These are phyloP conservation scores for Sussaba pulchella DNA, from an alignment of 2,888 invertebrate species.

Conservation along the genomic window DNA sequence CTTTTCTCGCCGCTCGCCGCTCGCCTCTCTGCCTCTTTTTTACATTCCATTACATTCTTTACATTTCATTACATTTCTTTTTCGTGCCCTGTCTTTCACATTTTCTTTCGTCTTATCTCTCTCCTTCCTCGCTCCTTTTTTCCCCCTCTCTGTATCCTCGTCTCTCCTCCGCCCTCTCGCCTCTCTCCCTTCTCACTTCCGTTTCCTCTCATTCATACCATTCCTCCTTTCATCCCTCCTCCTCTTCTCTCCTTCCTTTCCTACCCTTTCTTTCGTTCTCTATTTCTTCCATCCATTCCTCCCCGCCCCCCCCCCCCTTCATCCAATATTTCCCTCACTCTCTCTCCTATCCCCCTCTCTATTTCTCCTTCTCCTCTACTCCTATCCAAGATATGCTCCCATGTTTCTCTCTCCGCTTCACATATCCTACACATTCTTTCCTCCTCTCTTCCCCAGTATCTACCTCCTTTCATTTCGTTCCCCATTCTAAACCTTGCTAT, in stretches of 20 bases:
- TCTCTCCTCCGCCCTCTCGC: too few species aligned
- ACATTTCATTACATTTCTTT: background rate
- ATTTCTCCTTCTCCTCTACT: too few species aligned
- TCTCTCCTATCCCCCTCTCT: background rate
- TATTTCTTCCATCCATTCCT: background rate
- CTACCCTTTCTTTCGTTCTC: too few species aligned
- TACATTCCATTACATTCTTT: too few species aligned
- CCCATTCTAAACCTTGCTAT: conserved; percentile 22
- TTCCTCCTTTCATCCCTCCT: background rate
- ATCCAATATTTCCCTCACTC: background rate
- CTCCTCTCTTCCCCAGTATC: conserved; percentile 5
- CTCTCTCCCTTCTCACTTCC: background rate
- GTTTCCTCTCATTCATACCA: background rate
- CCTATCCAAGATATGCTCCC: too few species aligned
- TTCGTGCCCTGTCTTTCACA: background rate
- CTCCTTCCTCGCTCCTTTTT: too few species aligned
- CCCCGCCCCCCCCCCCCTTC: background rate
- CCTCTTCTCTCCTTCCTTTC: background rate
- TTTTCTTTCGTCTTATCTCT: too few species aligned
- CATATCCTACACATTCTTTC: conserved; percentile 1
- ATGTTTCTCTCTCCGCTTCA: too few species aligned
- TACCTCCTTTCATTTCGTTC: conserved; percentile 29
- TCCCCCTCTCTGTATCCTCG: background rate
- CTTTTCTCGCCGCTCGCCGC: too few species aligned
- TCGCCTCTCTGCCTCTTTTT: too few species aligned